phyloP scores from a whole-genome alignment of 23 tunicate genomes.

The Ciona savignyi region DNA sequence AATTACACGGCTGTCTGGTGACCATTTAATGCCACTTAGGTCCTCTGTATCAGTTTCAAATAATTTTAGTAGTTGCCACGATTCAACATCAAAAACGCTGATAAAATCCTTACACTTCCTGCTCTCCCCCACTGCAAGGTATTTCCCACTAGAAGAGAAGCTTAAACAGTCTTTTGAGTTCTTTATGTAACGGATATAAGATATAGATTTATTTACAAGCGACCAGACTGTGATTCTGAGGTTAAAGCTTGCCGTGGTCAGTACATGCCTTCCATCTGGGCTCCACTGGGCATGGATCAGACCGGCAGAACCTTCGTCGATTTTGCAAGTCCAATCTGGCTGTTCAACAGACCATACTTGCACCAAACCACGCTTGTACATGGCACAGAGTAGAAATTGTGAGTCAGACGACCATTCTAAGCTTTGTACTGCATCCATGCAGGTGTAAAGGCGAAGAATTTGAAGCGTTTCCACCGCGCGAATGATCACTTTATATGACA shows the following conservation, averaged over 20 bases:
- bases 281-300: slow-evolving; percentile 86
- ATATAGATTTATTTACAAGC: slow-evolving; percentile 84
- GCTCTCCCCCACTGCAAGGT: slow-evolving; percentile 80
- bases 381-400: slow-evolving; percentile 64
- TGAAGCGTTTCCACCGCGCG: slow-evolving; percentile 71
- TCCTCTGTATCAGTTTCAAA: slow-evolving; percentile 91
- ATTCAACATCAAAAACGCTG: slow-evolving; percentile 66
- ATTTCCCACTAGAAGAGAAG: slow-evolving; percentile 78
- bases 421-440: slow-evolving; percentile 81
- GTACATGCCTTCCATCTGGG: slow-evolving; percentile 86
- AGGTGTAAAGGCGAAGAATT: slow-evolving; percentile 81
- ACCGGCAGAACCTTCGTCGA: slow-evolving; percentile 96
- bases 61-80: slow-evolving; percentile 85
- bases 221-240: slow-evolving; percentile 94
- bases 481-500: slow-evolving; percentile 86
- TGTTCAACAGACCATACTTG: slow-evolving; percentile 97
- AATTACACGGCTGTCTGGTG: slow-evolving; percentile 85
- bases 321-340: slow-evolving; percentile 98
- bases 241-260: slow-evolving; percentile 85
- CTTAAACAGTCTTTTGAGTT: slow-evolving; percentile 88
- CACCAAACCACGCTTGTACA: slow-evolving; percentile 80
- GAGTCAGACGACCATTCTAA: slow-evolving; percentile 94
- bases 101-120: slow-evolving; percentile 85
- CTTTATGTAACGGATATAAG: slow-evolving; percentile 80
- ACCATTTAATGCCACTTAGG: slow-evolving; percentile 74